Conservation (phyloP, 2,888 invertebrate species). For the Oscheius sp. region DNA sequence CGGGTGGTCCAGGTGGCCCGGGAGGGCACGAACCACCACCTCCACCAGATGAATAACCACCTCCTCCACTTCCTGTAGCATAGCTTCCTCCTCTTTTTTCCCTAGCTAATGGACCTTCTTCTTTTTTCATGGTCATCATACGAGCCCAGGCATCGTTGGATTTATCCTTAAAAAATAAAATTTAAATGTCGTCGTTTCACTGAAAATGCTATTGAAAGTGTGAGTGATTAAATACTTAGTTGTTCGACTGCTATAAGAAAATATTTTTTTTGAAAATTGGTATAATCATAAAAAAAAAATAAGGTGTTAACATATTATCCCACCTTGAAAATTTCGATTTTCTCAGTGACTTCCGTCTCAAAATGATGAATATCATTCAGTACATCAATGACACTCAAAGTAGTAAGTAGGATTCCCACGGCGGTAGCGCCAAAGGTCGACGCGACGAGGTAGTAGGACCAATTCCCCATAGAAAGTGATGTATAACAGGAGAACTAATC, state of each 20-base stretch:
- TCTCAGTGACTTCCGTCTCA: not conserved
- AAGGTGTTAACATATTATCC: too few species aligned
- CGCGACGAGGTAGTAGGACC: conserved; percentile 14
- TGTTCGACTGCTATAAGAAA: too few species aligned
- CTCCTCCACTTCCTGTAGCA: conserved; percentile 5
- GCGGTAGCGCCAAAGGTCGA: not conserved
- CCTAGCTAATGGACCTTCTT: not conserved
- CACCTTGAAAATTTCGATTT: conserved; percentile 12
- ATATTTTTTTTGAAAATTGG: too few species aligned
- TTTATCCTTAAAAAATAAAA: not conserved
- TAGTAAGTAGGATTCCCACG: conserved; percentile 3
- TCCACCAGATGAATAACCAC: conserved; percentile 4
- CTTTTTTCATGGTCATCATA: conserved; percentile 11
- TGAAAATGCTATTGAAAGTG: not conserved
- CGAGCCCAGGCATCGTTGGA: conserved; percentile 16
- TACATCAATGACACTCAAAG: not conserved
- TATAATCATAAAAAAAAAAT: too few species aligned
- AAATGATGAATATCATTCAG: conserved; percentile 4
- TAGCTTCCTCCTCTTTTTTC: conserved; percentile 4
- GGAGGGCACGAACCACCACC: not conserved
- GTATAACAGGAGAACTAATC: too few species aligned
- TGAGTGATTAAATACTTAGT: not conserved
- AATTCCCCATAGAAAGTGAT: too few species aligned
- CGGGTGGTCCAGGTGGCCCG: conserved; percentile 35
- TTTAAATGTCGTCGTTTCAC: not conserved